Evolutionary conservation across 2,888 invertebrate species (phyloP), one percentile per base, ranked within the genome.

Genomic region (Dryadula phaetusa): DNA sequence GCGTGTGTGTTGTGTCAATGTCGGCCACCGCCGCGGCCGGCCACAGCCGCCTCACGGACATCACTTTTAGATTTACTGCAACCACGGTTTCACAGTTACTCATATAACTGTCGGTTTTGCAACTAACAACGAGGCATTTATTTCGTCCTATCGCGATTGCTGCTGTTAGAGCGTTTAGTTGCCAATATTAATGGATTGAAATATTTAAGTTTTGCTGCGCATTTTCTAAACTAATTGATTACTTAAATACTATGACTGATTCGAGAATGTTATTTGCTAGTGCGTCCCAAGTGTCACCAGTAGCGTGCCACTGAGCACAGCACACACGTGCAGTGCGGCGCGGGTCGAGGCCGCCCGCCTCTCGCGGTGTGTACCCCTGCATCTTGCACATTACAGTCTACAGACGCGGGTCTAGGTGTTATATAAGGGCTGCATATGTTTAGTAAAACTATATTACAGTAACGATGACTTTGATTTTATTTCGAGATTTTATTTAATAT

Each of bases 341-440:
- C 65, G 67, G 72, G 76, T 73, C 76, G 75, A 75, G 76, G 76
- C 70, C 76, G 71, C 62, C 69, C 73, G 44, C 54, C 64, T 64
- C 61, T 62, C 70, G 62, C 69, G 37, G 58, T 64, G 65, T 12
- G 70, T 52, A 52, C 25, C 56, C 8, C 16, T 37, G 37, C 12
- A 37, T 42, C 8, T 8, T 37, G 37, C 12, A 37, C 37, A 34
- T 32, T 16, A 10, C 52, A 7, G 18, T 7, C 37, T 1, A 8
- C 16, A 34, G 16, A 37, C 52, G 37, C 18, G 16, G 18, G 40
- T 18, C 40, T 7, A 25, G 25, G 22, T 42, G 42, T 49, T 49
- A 49, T 49, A 28, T 16, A 49, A 47, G 25, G n/a, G 1, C 25
- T 49, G n/a, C 7, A 25, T 25, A 49, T n/a, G 22, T n/a, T 25